Conservation (phyloP, 1,140 invertebrate genomes). For the Muscidifurax raptorellus region DNA sequence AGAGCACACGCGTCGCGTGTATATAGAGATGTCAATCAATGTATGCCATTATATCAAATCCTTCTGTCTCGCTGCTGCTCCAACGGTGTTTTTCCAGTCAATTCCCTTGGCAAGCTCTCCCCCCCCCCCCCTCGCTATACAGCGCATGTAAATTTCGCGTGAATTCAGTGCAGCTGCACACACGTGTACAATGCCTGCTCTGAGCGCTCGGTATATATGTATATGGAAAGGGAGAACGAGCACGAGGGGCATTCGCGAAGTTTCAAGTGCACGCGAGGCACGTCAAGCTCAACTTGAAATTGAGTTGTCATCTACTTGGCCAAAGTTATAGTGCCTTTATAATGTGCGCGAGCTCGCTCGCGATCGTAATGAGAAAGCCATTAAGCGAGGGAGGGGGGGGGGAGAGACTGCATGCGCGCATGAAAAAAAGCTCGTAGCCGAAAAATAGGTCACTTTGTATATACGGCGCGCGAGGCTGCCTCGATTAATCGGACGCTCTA, state of each 20-base stretch:
- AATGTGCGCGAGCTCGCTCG: conserved; percentile 56
- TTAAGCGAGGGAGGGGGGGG: too few relatives aligned
- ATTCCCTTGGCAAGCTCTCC: background rate
- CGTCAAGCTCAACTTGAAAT: conserved; percentile 73
- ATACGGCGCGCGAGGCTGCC: background rate
- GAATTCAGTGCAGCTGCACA: background rate
- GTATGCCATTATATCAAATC: background rate
- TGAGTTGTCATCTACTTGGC: conserved; percentile 74
- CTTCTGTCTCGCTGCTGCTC: background rate
- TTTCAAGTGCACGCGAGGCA: conserved; percentile 72
- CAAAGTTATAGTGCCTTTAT: conserved; percentile 71
- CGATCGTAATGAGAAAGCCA: conserved; percentile 68
- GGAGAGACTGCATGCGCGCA: conserved; percentile 23
- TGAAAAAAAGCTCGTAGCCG: background rate
- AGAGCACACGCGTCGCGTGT: too few relatives aligned
- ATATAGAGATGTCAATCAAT: background rate
- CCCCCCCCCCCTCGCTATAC: too few relatives aligned
- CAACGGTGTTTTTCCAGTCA: background rate
- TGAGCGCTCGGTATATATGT: too few relatives aligned
- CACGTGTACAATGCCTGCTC: background rate
- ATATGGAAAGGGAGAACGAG: conserved; percentile 1
- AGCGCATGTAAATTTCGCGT: conserved; percentile 32
- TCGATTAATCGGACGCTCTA: background rate
- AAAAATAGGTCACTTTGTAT: too few relatives aligned
- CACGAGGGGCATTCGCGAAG: conserved; percentile 54